Percentiles rank a stretch among this genome's conserved stretches.
These are phyloP conservation scores for Drosophila mettleri DNA, from an alignment of 2,888 invertebrate genomes.

Conservation along the genomic window DNA sequence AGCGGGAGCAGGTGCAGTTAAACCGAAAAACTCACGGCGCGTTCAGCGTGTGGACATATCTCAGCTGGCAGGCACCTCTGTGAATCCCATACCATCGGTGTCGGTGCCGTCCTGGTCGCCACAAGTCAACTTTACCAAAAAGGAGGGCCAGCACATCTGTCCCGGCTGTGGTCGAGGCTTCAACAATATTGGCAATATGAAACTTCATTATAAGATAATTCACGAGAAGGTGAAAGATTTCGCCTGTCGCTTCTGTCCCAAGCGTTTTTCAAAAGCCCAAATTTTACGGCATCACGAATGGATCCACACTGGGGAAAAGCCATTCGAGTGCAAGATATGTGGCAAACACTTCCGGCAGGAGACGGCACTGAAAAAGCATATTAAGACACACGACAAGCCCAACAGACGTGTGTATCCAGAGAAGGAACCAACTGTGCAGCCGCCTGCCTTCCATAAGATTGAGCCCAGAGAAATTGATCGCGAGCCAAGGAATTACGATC, in stretches of 20 bases:
- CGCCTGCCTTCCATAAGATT: conserved; percentile 58
- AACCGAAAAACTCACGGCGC: conserved; percentile 81
- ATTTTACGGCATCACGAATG: conserved; percentile 84
- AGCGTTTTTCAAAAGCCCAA: conserved; percentile 83
- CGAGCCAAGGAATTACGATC: conserved; percentile 67
- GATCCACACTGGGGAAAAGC: conserved; percentile 84
- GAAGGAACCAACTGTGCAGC: conserved; percentile 48
- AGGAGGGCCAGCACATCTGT: conserved; percentile 83
- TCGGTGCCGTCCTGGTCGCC: conserved; percentile 83
- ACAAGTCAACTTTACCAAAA: conserved; percentile 84
- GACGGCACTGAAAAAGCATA: conserved; percentile 82
- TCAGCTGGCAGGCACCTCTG: conserved; percentile 80
- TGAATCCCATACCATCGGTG: conserved; percentile 82
- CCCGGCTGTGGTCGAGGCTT: conserved; percentile 83
- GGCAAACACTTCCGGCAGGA: conserved; percentile 83
- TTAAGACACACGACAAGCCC: conserved; percentile 81
- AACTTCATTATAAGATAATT: conserved; percentile 82
- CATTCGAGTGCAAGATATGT: conserved; percentile 82
- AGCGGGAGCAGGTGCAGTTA: conserved; percentile 51
- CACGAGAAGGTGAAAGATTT: conserved; percentile 84
- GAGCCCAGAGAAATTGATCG: conserved; percentile 64
- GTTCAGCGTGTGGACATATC: conserved; percentile 82
- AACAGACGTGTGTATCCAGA: conserved; percentile 54
- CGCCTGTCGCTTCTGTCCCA: conserved; percentile 82
- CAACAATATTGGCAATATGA: conserved; percentile 82